A percentile compares a stretch with the other conserved stretches of the same genome.
phyloP scores from a whole-genome alignment of 2,113 vertebrate species.

The Thryonomys swinderianus region DNA sequence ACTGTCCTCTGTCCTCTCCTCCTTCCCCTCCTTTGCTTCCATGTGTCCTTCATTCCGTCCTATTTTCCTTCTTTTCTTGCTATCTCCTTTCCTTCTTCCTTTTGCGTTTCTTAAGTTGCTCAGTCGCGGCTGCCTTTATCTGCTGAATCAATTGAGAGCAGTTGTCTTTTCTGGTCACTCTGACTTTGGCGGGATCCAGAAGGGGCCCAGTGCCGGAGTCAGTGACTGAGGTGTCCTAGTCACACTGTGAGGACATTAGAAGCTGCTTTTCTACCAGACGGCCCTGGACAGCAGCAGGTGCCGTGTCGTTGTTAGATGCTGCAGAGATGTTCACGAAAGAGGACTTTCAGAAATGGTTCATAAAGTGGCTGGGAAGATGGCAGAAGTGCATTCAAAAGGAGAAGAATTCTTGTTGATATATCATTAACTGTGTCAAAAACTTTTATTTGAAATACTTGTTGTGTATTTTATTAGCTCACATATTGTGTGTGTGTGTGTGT shows the following conservation, averaged over 20 bases:
- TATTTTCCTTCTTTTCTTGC: background rate
- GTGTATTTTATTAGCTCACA: background rate
- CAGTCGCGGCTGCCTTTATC: background rate
- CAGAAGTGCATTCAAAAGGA: background rate
- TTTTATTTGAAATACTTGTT: background rate
- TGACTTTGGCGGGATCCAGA: background rate
- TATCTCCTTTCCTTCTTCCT: background rate
- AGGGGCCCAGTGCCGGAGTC: no score
- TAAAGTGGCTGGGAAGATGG: no score
- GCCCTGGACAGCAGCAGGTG: background rate
- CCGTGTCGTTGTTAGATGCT: background rate
- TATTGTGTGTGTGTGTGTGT: background rate
- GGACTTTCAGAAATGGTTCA: background rate
- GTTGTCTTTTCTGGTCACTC: background rate
- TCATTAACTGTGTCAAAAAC: background rate
- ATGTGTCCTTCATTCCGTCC: background rate
- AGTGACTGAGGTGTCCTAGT: rapidly evolving
- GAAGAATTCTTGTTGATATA: background rate
- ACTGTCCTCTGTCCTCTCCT: no score
- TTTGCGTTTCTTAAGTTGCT: background rate
- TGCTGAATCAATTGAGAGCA: background rate
- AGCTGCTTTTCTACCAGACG: background rate
- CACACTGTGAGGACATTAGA: background rate
- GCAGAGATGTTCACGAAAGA: background rate
- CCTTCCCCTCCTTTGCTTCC: no score